Evolutionary conservation across 2,888 invertebrate genomes (phyloP), one percentile per base, ranked within the genome.

Genomic region (Polymixis lichenea): DNA sequence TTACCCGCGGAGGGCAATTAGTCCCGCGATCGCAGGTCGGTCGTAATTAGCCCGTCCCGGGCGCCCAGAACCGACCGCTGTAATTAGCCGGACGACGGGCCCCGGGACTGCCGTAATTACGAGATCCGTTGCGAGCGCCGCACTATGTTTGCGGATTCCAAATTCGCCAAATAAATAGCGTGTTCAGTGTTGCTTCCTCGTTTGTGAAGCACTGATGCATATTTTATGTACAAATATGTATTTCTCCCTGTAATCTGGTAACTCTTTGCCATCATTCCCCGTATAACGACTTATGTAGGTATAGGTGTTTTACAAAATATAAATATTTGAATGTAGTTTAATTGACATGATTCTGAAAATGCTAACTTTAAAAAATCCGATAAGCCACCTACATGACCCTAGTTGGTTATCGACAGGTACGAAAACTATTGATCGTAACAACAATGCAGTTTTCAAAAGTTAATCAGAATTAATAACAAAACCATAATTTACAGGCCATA

Each of bases 1-100:
- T 90, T 91, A 89, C 87, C 78, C 88, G 88, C 87, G 88, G 89
- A 89, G 85, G 83, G 87, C 80, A 88, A 88, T 88, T 88, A 86
- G 82, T 83, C 83, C 86, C 82, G 84, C 89, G 89, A 88, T 84
- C 85, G 85, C 89, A 87, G 88, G 86, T 84, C 84, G 80, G 83
- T 78, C 85, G 84, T 86, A 88, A 87, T 88, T 88, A 87, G 82
- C 72, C 81, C 72, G 78, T 81, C 77, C 86, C 83, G 85, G 86
- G 87, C 80, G 86, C 85, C 79, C 87, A 86, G 86, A 85, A 82
- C 86, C 83, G 86, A 82, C 86, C 83, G 83, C 88, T 82, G 86
- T 86, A 89, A 90, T 90, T 90, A 90, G 87, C 86, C 82, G 87
- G 85, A 86, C 86, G 83, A 60, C 80, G 83, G 82, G 80, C 84